phyloP scores from a whole-genome alignment of 2,888 invertebrate genomes.

The Hypselothyrea guttata region DNA sequence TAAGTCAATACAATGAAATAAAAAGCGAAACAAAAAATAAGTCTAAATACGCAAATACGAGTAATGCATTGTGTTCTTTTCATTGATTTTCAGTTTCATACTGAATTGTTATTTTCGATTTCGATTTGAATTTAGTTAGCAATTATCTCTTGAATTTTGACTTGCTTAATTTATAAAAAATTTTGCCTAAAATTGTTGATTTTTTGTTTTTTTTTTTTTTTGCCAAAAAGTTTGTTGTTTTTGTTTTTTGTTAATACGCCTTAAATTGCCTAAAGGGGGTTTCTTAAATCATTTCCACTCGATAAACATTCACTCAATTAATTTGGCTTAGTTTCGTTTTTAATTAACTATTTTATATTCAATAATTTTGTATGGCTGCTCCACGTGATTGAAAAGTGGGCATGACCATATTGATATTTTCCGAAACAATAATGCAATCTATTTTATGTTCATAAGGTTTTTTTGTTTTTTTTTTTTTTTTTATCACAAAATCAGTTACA shows the following conservation, averaged over 20 bases:
- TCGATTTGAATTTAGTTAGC: conserved; percentile 27
- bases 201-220: too few species aligned
- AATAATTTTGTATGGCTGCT: conserved; percentile 75
- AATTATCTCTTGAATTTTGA: conserved; percentile 54
- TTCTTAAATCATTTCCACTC: conserved; percentile 32
- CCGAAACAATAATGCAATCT: conserved; percentile 77
- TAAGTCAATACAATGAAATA: conserved; percentile 53
- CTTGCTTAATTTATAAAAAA: conserved; percentile 71
- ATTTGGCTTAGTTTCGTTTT: conserved; percentile 48
- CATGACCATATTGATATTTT: conserved; percentile 67
- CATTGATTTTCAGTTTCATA: conserved; percentile 38
- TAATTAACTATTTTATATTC: conserved; percentile 77
- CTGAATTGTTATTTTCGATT: too few species aligned
- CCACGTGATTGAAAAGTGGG: conserved; percentile 21
- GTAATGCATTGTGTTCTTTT: conserved; percentile 19
- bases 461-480: conserved; percentile 66
- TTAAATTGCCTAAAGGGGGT: conserved; percentile 79
- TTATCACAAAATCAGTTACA: conserved; percentile 83
- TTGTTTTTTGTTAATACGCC: conserved; percentile 81
- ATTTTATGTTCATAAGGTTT: conserved; percentile 67
- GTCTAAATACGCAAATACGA: conserved; percentile 21
- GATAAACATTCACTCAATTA: neutral
- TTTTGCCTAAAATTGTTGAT: conserved; percentile 79
- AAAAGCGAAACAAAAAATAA: conserved; percentile 58
- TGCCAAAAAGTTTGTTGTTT: conserved; percentile 62